These are phyloP conservation scores for Cygnus atratus DNA, from an alignment of 2,113 vertebrate species.

Conservation along the genomic window DNA sequence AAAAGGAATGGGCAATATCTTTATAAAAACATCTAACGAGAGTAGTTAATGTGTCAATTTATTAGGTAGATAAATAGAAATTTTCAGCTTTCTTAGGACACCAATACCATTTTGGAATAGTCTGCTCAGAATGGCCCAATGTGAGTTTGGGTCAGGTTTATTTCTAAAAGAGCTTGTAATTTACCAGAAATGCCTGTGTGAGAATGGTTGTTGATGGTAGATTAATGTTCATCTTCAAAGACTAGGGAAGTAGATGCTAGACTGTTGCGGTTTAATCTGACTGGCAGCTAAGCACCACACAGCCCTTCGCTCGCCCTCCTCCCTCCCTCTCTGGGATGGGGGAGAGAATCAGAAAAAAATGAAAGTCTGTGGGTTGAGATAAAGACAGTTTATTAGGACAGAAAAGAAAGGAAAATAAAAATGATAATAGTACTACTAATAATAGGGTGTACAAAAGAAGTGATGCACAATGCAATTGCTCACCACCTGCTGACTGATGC, in stretches of 20 bases:
- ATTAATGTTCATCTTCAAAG: background rate
- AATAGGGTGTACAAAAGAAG: no score
- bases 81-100: background rate
- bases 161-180: background rate
- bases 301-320: no score
- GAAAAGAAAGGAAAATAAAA: no score
- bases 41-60: background rate
- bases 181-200: background rate
- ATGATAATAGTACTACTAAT: no score
- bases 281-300: no score
- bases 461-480: no score
- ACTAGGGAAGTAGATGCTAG: background rate
- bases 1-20: background rate
- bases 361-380: no score
- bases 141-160: background rate
- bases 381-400: no score
- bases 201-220: background rate
- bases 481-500: no score
- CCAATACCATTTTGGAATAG: background rate
- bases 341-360: no score
- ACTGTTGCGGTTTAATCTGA: background rate
- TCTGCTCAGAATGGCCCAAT: background rate
- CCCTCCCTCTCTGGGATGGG: no score
- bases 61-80: background rate
- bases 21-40: background rate